phyloP scores from a whole-genome alignment of 2,113 vertebrate species.

The Gambusia holbrooki region DNA sequence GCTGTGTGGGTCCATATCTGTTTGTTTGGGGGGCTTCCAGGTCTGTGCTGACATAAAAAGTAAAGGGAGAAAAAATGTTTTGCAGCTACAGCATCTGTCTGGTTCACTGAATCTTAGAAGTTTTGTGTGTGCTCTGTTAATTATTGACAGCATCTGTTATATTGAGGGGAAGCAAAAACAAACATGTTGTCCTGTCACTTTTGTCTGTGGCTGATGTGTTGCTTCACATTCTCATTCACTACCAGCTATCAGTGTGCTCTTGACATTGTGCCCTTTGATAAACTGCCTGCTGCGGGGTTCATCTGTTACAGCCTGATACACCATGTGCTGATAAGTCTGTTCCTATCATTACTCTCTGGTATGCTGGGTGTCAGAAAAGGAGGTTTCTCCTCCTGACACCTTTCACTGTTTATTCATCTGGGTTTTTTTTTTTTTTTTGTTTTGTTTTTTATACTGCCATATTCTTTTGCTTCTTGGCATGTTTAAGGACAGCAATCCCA shows the following conservation, averaged over 20 bases:
- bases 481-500: slow-evolving; percentile 31
- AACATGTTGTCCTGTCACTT: slow-evolving; percentile 32
- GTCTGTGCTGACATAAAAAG: not conserved
- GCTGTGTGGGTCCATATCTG: not conserved
- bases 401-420: slow-evolving; percentile 44
- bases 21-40: not conserved
- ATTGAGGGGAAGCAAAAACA: slow-evolving; percentile 15
- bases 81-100: slow-evolving; percentile 20
- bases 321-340: slow-evolving; percentile 40
- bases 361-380: slow-evolving; percentile 47
- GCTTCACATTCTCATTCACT: slow-evolving; percentile 12
- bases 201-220: slow-evolving; percentile 2
- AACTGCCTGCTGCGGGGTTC: slow-evolving; percentile 41
- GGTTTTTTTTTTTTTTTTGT: slow-evolving; percentile 51
- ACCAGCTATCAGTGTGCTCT: slow-evolving; percentile 19
- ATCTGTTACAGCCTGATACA: slow-evolving; percentile 41
- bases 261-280: slow-evolving; percentile 60
- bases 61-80: not conserved
- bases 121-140: slow-evolving; percentile 33
- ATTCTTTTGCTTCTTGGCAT: slow-evolving; percentile 52
- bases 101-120: slow-evolving; percentile 26
- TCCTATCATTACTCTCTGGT: slow-evolving; percentile 34
- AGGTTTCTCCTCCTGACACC: slow-evolving; percentile 37
- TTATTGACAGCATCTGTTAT: slow-evolving; percentile 22
- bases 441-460: slow-evolving; percentile 48